Base-by-base conservation (phyloP, 1,140 invertebrate species). In the Megalonaias nervosa region DNA sequence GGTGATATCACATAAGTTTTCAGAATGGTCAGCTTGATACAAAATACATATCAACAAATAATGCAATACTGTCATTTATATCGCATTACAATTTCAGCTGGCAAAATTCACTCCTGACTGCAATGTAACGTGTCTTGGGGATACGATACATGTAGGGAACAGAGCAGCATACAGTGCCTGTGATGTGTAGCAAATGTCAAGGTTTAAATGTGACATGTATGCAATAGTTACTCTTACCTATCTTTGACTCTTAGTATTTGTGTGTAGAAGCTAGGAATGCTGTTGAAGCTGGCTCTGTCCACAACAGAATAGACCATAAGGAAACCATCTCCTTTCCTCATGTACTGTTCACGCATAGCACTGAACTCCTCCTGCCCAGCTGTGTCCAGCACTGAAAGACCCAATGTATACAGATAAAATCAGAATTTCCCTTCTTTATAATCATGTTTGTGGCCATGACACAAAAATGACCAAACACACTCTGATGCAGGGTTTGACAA, bases 341-440 rank as follows among this genome's bases (percentile, higher is more conserved):
- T 97, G 89, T 98, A 98, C 90, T 98, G 97, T 90, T 97, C 97
- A 80, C 97, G 92, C 96, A 97, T 97, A 15, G 96, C 96, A 91
- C 95, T 96, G 90, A 99, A 99, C 91, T 99, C 98, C 89, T 99
- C 98, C 91, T 99, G 98, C 14, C 90, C 90, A 19, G 90, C 90
- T 66, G 90, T 91, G 79, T 91, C 90, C 59, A 90, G 76, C 17
- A 91, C 90, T 91, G 66, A 91, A 92, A 90, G 71, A 58, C 38
- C 38, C 38, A 48, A 48, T 48, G 1, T 48, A 48, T 48, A 11
- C 9, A 48, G 38, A 48, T 11, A 38, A 38, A 11, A 6, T 48
- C 38, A 48, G 3, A 48, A 48, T 48, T 6, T 11, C 9, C 38
- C 38, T 11, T 48, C 38, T 48, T 48, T 48, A 48, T 48, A 48